These are phyloP conservation scores for Cottus gobio DNA, from an alignment of 2,113 vertebrate genomes.

Conservation along the genomic window DNA sequence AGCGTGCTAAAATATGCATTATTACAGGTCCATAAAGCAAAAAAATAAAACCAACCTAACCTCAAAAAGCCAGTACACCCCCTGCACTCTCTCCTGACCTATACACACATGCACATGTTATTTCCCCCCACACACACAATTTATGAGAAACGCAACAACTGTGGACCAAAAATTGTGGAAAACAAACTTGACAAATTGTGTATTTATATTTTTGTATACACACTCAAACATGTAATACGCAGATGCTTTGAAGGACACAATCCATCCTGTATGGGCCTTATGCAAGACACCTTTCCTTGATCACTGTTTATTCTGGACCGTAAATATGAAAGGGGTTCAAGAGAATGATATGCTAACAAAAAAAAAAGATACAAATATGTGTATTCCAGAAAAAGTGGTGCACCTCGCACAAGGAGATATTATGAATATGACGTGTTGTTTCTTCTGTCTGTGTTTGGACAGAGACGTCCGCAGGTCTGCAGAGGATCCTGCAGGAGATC, in stretches of 20 bases:
- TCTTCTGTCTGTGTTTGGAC: constrained; percentile 29
- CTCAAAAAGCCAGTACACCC: background rate
- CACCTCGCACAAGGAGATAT: background rate
- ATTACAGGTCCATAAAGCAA: background rate
- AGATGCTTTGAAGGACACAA: background rate
- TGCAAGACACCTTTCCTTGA: background rate
- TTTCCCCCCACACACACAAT: background rate
- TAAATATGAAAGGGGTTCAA: background rate
- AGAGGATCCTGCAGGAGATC: constrained; percentile 92
- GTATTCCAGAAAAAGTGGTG: background rate
- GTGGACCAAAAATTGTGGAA: background rate
- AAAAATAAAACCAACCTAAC: background rate
- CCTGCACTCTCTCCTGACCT: background rate
- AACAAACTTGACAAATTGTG: no score
- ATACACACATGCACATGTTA: background rate
- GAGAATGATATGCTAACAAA: background rate
- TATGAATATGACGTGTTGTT: background rate
- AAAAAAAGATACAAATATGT: background rate
- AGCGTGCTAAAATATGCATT: background rate
- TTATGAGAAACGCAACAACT: background rate
- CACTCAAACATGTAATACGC: background rate
- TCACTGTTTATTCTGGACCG: background rate
- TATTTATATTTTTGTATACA: background rate
- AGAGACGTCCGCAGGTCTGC: constrained; percentile 88
- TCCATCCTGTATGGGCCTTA: background rate